Percentiles rank a stretch among this genome's conserved stretches.
phyloP scores from a whole-genome alignment of 2,113 vertebrate species.

The Macquaria australasica region DNA sequence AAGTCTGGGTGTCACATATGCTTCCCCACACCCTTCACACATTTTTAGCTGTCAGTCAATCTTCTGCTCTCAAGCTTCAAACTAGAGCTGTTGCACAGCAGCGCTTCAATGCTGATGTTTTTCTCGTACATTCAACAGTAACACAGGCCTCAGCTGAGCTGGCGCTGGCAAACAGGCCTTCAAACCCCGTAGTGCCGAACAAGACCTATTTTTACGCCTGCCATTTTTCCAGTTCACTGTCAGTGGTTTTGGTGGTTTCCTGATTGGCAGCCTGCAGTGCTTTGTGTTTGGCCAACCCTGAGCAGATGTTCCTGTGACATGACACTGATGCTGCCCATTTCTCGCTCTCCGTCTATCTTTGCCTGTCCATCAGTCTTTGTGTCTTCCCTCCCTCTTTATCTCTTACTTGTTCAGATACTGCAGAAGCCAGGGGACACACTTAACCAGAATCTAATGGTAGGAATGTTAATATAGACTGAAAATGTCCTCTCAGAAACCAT shows the following conservation, averaged over 20 bases:
- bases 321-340: slow-evolving; percentile 31
- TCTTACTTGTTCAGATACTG: neutral
- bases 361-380: slow-evolving; percentile 9
- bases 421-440: neutral
- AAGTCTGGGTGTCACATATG: slow-evolving; percentile 21
- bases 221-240: slow-evolving; percentile 70
- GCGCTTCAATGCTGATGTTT: slow-evolving; percentile 33
- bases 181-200: slow-evolving; percentile 41
- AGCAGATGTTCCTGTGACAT: slow-evolving; percentile 68
- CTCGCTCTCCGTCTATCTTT: slow-evolving; percentile 8
- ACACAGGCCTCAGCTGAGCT: slow-evolving; percentile 44
- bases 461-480: neutral
- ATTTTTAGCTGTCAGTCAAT: slow-evolving; percentile 46
- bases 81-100: slow-evolving; percentile 20
- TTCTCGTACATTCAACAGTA: slow-evolving; percentile 39
- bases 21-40: slow-evolving; percentile 3
- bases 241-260: slow-evolving; percentile 70
- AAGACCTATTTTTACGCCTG: slow-evolving; percentile 71
- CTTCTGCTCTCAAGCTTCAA: slow-evolving; percentile 35
- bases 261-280: slow-evolving; percentile 48
- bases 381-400: slow-evolving; percentile 11
- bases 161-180: slow-evolving; percentile 36
- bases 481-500: neutral
- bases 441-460: neutral
- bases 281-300: slow-evolving; percentile 49